A percentile compares a stretch with the other conserved stretches of the same genome.
Conservation (phyloP, 2,888 invertebrate genomes). For the Hipparchia sbordonii region DNA sequence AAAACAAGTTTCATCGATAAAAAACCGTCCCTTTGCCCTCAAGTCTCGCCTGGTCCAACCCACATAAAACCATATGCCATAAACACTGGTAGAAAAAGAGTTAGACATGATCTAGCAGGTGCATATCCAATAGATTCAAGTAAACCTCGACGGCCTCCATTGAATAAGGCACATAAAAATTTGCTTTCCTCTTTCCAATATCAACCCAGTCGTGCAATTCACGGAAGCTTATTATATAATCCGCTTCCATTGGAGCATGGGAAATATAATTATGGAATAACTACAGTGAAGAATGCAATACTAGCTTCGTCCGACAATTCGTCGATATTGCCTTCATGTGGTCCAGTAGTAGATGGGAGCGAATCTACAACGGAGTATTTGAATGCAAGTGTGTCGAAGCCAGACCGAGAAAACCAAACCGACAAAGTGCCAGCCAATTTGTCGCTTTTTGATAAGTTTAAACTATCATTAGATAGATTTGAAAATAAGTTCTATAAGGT, state of each 20-base stretch:
- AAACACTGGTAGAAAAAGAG: neutral
- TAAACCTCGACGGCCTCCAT: neutral
- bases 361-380: neutral
- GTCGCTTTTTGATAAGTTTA: conserved; percentile 18
- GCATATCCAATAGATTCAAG: neutral
- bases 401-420: neutral
- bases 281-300: conserved; percentile 6
- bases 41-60: neutral
- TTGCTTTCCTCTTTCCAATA: neutral
- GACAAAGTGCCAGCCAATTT: neutral
- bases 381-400: neutral
- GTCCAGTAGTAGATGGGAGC: neutral
- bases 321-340: conserved; percentile 7
- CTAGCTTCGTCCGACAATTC: conserved; percentile 10
- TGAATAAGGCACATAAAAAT: neutral
- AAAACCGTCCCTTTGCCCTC: conserved; percentile 9
- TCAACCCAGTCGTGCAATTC: neutral
- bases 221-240: conserved; percentile 17
- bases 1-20: conserved; percentile 13
- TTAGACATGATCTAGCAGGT: neutral
- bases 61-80: neutral
- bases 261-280: conserved; percentile 11
- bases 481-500: conserved; percentile 56
- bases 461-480: conserved; percentile 47
- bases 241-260: neutral